phyloP scores from a whole-genome alignment of 92 coral and sea anemone genomes.

The Epizoanthus scotinus region DNA sequence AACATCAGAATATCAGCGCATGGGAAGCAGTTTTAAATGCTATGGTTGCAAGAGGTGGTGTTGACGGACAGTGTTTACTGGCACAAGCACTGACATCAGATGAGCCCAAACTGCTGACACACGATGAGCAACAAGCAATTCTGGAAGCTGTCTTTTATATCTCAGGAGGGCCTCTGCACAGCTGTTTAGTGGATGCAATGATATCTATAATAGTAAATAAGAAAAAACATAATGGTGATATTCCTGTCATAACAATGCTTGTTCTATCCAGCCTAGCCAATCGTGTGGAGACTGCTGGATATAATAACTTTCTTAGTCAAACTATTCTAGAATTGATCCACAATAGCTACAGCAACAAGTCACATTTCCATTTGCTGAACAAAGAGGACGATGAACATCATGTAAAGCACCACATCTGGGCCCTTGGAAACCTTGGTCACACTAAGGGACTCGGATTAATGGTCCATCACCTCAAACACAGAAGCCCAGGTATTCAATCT shows the following conservation, averaged over 20 bases:
- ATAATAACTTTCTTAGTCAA: conserved; percentile 64
- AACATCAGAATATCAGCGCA: conserved; percentile 78
- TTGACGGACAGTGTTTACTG: conserved; percentile 65
- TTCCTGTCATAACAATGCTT: conserved; percentile 72
- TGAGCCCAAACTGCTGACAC: conserved; percentile 67
- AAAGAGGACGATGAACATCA: conserved; percentile 65
- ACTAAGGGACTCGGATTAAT: conserved; percentile 65
- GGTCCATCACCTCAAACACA: conserved; percentile 73
- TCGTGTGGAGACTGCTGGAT: conserved; percentile 71
- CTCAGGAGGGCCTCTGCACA: conserved; percentile 82
- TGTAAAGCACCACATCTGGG: conserved; percentile 85
- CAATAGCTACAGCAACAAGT: conserved; percentile 71
- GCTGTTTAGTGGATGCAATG: conserved; percentile 69
- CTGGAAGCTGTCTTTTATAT: conserved; percentile 70
- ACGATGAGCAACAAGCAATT: conserved; percentile 70
- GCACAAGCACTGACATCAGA: conserved; percentile 63
- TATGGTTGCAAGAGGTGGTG: conserved; percentile 68
- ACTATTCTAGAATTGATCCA: conserved; percentile 68
- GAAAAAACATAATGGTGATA: conserved; percentile 60
- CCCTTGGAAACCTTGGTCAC: conserved; percentile 92
- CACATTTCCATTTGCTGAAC: conserved; percentile 58
- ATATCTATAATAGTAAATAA: conserved; percentile 49
- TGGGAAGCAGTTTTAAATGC: conserved; percentile 73
- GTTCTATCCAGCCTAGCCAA: conserved; percentile 72
- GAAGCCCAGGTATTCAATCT: conserved; percentile 81